Percentiles rank a stretch among this genome's conserved stretches.
Evolutionary conservation across 30 jellyfish, hydroid and myxozoan genomes (phyloP).

Genomic region (Aurelia aurita): DNA sequence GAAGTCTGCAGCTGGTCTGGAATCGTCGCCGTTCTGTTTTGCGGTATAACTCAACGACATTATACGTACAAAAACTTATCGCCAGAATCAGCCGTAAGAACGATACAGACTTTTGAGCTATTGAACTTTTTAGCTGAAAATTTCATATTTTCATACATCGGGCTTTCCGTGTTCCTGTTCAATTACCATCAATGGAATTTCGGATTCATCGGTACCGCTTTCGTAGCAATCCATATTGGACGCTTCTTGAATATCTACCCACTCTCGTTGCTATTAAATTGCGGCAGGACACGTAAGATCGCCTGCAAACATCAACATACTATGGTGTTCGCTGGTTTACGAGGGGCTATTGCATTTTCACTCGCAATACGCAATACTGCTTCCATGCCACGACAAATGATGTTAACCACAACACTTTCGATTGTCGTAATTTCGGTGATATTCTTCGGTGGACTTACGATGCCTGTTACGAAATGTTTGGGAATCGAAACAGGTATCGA

Average conservation of each 20-base stretch:
- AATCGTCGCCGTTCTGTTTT: constrained; percentile 98
- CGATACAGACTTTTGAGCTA: constrained; percentile 95
- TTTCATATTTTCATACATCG: constrained; percentile 98
- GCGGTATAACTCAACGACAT: constrained; percentile 99
- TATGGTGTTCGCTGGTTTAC: constrained; percentile 98
- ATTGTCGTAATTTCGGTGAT: constrained; percentile 96
- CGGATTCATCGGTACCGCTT: constrained; percentile 97
- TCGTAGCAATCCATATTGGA: constrained; percentile 94
- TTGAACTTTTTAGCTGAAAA: constrained; percentile 97
- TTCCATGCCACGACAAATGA: constrained; percentile 98
- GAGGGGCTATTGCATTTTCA: constrained; percentile 99
- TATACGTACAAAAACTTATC: constrained; percentile 96
- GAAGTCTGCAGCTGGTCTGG: constrained; percentile 99
- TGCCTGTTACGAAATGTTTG: constrained; percentile 92
- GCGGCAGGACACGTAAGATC: constrained; percentile 91
- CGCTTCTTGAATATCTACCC: constrained; percentile 94
- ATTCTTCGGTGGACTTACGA: constrained; percentile 95
- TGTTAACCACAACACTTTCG: constrained; percentile 97
- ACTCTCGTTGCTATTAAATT: constrained; percentile 79
- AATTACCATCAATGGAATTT: constrained; percentile 97
- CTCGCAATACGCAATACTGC: constrained; percentile 99
- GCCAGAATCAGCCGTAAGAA: constrained; percentile 97
- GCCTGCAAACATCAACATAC: constrained; percentile 92
- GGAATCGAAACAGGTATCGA: constrained; percentile 98
- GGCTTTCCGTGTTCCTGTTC: constrained; percentile 92